phyloP scores from a whole-genome alignment of 2,113 vertebrate species.

The Corythoichthys intestinalis region DNA sequence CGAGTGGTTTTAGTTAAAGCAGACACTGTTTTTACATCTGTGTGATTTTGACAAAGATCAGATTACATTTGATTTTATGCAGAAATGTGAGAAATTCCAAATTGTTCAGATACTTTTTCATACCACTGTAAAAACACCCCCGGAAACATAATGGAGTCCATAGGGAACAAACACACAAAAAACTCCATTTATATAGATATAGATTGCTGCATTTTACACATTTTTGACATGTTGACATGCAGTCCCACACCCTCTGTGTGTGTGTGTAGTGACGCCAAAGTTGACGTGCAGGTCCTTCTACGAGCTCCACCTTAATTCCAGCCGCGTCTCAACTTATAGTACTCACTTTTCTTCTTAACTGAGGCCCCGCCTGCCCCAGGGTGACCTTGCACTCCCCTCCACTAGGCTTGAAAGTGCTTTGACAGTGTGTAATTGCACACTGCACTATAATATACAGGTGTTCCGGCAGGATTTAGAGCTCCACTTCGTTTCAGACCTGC shows the following conservation, averaged over 20 bases:
- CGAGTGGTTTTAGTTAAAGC: too few species aligned
- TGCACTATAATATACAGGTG: conserved; percentile 24
- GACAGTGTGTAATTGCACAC: conserved; percentile 38
- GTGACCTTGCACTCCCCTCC: conserved; percentile 76
- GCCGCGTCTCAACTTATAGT: conserved; percentile 11
- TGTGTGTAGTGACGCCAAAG: conserved; percentile 6
- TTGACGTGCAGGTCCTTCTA: conserved; percentile 37
- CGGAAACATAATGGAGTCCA: too few species aligned
- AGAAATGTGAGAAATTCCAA: too few species aligned
- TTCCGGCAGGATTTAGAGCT: conserved; percentile 3
- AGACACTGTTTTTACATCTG: too few species aligned
- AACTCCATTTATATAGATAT: too few species aligned
- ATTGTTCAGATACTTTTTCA: too few species aligned
- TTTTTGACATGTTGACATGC: not conserved
- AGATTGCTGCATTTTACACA: not conserved
- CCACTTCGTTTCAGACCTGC: not conserved
- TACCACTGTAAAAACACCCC: too few species aligned
- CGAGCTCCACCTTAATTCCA: conserved; percentile 35
- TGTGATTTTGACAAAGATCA: too few species aligned
- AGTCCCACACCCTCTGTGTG: conserved; percentile 4
- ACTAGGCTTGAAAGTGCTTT: conserved; percentile 63
- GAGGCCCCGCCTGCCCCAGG: conserved; percentile 78
- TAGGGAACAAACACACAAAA: too few species aligned
- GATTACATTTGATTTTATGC: too few species aligned
- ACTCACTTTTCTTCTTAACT: conserved; percentile 38